A percentile compares a stretch with the other conserved stretches of the same genome.
phyloP scores from a whole-genome alignment of 2,888 invertebrate genomes.

The Epinotia nisella region DNA sequence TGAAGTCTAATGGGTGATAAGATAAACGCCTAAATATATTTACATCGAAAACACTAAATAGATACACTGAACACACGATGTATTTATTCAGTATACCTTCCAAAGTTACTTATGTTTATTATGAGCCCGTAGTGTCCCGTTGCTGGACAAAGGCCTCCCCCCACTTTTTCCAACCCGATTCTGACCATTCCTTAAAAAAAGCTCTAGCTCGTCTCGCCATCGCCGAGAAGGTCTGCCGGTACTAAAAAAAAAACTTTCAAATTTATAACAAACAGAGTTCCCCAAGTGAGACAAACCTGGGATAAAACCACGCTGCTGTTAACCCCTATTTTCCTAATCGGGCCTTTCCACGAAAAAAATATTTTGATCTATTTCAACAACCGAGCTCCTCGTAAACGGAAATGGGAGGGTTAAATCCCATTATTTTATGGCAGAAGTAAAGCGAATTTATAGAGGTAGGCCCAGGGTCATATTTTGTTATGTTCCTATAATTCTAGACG shows the following conservation, averaged over 20 bases:
- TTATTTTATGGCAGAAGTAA: conserved; percentile 82
- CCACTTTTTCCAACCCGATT: too few relatives aligned
- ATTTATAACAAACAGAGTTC: neutral
- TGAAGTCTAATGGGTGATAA: too few relatives aligned
- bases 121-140: neutral
- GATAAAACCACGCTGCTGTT: neutral
- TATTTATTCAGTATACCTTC: neutral
- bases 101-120: neutral
- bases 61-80: too few relatives aligned
- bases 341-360: conserved; percentile 57
- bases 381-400: conserved; percentile 73
- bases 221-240: too few relatives aligned
- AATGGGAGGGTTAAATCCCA: conserved; percentile 81
- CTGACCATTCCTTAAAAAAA: too few relatives aligned
- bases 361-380: conserved; percentile 72
- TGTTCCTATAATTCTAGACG: conserved; percentile 74
- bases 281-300: neutral
- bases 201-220: too few relatives aligned
- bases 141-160: too few relatives aligned
- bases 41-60: too few relatives aligned
- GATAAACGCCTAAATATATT: too few relatives aligned
- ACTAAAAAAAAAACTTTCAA: too few relatives aligned
- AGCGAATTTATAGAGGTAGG: conserved; percentile 77
- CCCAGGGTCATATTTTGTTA: conserved; percentile 77
- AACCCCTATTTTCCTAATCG: conserved; percentile 18